Conservation (phyloP, 2,888 invertebrate genomes). For the Colostygia pectinataria region DNA sequence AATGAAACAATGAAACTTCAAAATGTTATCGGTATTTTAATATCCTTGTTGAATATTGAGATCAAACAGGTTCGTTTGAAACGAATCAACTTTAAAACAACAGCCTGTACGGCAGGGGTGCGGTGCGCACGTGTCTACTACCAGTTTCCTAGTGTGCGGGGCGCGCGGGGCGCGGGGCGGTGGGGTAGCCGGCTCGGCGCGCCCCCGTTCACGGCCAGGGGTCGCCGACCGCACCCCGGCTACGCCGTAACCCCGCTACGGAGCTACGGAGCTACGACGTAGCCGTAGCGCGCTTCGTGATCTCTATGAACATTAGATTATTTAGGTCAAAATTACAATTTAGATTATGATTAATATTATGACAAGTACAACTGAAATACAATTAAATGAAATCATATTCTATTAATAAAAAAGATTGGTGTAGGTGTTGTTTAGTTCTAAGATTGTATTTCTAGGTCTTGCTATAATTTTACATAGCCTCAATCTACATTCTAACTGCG, state of each 20-base stretch:
- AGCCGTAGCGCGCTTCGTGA: conserved; percentile 62
- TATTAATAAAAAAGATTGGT: too few species aligned
- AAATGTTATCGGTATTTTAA: too few species aligned
- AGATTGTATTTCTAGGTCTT: too few species aligned
- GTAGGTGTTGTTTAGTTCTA: too few species aligned
- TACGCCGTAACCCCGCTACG: conserved; percentile 76
- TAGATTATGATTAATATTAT: neutral
- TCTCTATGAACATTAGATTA: conserved; percentile 52
- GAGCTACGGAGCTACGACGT: conserved; percentile 57
- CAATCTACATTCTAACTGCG: too few species aligned
- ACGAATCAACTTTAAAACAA: neutral
- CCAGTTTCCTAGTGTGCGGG: conserved; percentile 26
- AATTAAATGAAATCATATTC: too few species aligned
- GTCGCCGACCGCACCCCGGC: conserved; percentile 81
- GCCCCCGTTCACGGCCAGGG: conserved; percentile 83
- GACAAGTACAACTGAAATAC: too few species aligned
- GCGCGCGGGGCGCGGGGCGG: conserved; percentile 31
- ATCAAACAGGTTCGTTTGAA: neutral
- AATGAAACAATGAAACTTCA: too few species aligned
- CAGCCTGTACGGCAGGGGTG: conserved; percentile 38
- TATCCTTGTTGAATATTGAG: neutral
- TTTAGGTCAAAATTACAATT: conserved; percentile 57
- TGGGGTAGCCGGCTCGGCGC: conserved; percentile 43
- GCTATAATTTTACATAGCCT: too few species aligned
- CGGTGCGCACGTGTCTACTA: conserved; percentile 61